phyloP scores from a whole-genome alignment of 2,797 vertebrate genomes.

The Okamejei kenojei region DNA sequence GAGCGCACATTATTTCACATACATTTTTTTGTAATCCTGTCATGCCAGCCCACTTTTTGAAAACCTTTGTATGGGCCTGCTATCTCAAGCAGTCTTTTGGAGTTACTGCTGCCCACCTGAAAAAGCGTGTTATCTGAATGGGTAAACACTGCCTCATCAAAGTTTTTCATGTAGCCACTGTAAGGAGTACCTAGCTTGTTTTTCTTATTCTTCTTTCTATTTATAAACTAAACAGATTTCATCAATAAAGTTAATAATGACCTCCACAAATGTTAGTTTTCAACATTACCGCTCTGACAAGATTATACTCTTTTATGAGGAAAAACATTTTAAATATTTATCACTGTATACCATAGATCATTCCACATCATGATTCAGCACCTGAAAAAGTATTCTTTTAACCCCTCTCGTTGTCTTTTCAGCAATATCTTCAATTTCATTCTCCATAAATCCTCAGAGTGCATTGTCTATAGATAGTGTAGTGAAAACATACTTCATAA shows the following conservation, averaged over 20 bases:
- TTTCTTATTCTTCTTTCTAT: neutral
- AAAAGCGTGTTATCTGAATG: neutral
- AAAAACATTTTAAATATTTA: no score
- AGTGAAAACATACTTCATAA: neutral
- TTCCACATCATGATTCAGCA: neutral
- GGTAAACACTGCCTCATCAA: no score
- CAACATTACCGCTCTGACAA: conserved; percentile 10
- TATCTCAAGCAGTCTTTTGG: no score
- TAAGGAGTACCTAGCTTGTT: neutral
- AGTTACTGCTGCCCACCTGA: neutral
- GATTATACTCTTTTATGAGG: no score
- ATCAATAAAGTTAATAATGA: neutral
- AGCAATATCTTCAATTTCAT: neutral
- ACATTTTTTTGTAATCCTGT: no score
- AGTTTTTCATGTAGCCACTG: neutral
- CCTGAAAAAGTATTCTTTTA: neutral
- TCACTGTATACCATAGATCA: neutral
- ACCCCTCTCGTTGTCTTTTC: neutral
- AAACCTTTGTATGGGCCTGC: no score
- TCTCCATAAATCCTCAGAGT: neutral
- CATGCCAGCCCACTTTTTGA: no score
- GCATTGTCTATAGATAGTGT: neutral
- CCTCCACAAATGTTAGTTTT: neutral
- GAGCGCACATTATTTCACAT: no score
- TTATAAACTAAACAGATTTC: neutral